A percentile compares a stretch with the other conserved stretches of the same genome.
Evolutionary conservation across 1,140 invertebrate species (phyloP).

Genomic region (Zelostemma sp.): DNA sequence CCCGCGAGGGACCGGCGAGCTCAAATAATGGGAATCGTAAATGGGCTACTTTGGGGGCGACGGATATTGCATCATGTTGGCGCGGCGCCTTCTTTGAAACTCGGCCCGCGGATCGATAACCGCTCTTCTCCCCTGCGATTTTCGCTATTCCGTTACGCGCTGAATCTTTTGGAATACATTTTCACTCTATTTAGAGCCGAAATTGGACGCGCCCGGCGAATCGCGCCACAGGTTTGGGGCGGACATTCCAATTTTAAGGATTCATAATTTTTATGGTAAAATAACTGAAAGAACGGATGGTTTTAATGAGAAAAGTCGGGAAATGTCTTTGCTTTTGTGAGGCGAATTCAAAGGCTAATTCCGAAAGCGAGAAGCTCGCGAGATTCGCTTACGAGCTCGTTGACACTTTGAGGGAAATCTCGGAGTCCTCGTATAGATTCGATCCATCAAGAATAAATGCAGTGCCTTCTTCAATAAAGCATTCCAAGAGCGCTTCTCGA

Average conservation of each 20-base stretch:
- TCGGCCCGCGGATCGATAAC: slow-evolving; percentile 53
- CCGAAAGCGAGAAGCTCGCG: too few species aligned
- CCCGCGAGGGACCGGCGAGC: slow-evolving; percentile 3
- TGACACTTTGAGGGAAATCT: neutral
- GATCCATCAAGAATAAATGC: neutral
- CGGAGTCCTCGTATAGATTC: neutral
- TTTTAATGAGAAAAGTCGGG: too few species aligned
- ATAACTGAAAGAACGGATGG: too few species aligned
- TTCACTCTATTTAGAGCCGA: too few species aligned
- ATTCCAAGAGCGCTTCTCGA: neutral
- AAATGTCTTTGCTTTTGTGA: too few species aligned
- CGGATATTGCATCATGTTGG: slow-evolving; percentile 54
- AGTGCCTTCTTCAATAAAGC: neutral
- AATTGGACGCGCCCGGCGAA: too few species aligned
- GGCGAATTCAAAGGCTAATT: too few species aligned
- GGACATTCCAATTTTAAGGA: too few species aligned
- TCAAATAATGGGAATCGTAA: slow-evolving; percentile 30
- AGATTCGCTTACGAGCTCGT: slow-evolving; percentile 4
- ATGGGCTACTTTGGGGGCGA: slow-evolving; percentile 33
- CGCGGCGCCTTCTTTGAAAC: slow-evolving; percentile 41
- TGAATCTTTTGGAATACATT: too few species aligned
- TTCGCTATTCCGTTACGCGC: too few species aligned
- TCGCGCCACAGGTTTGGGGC: too few species aligned
- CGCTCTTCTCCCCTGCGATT: slow-evolving; percentile 23
- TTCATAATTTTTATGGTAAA: too few species aligned